Evolutionary conservation across 2,888 invertebrate species (phyloP), one percentile per base, ranked within the genome.

Genomic region (Syritta pipiens): DNA sequence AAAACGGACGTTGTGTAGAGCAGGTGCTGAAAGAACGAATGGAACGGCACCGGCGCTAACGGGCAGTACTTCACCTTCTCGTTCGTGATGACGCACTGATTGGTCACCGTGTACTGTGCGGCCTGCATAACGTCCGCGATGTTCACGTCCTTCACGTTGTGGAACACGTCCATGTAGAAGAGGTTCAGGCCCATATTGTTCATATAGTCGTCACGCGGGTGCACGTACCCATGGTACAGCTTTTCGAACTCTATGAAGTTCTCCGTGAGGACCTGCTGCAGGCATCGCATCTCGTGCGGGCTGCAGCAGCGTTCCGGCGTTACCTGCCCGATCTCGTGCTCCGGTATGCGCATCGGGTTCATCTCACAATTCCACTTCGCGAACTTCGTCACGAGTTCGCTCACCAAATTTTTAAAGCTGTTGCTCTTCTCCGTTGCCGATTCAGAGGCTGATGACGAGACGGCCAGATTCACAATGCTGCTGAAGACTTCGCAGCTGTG

Each of bases 221-320:
- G 24, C 5, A 24, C 35, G 26, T 72, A 77, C 12, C 30, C 48
- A 4, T 22, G 10, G 10, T 77, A 77, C 1, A 77, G 32, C 0
- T 48, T 19, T 17, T 17, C 6, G 7, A 77, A 77, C 1, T 12
- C 4, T 0, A 17, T 17, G 26, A 42, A 77, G 6, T 72, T 72
- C 19, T 77, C 77, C 19, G 30, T n/a, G 1, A 77, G 14, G 1
- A 67, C 65, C 12, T 65, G 72, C 3, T 77, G 77, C 4, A 77
- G 19, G 20, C 14, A 37, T 3, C 6, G 59, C 2, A 35, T 1
- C 10, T 77, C 77, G 1, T 9, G 4, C 4, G 35, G 14, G 0
- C 3, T 12, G 12, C 20, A 17, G 0, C 7, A 37, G 17, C n/a
- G 24, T 9, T 5, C 26, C 1, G n/a, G 2, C 12, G 24, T 24